Evolutionary conservation across 2,888 invertebrate genomes (phyloP).

Genomic region (Rotaria socialis): DNA sequence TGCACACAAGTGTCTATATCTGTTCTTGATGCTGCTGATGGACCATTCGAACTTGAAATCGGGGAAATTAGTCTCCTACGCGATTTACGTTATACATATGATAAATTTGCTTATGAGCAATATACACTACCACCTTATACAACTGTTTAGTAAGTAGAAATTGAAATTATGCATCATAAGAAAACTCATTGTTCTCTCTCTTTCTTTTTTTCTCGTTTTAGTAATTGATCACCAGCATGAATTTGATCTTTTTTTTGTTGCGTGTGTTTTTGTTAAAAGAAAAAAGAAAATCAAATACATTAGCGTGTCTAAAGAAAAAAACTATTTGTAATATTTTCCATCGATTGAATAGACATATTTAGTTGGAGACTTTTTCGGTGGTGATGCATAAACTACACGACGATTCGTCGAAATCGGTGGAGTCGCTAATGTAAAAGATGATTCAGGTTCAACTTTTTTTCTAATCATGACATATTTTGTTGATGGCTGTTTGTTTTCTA

Average conservation of each 20-base stretch:
- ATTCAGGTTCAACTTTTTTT: neutral
- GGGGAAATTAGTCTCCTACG: slow-evolving; percentile 39
- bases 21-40: slow-evolving; percentile 41
- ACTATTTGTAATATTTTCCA: slow-evolving; percentile 27
- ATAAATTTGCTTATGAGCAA: slow-evolving; percentile 44
- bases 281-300: neutral
- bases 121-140: slow-evolving; percentile 44
- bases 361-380: neutral
- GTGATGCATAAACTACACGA: neutral
- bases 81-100: slow-evolving; percentile 37
- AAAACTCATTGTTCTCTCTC: neutral
- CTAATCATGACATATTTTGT: neutral
- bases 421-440: neutral
- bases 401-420: neutral
- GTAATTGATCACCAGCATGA: neutral
- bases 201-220: neutral
- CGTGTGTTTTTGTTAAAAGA: neutral
- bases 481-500: neutral
- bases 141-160: neutral
- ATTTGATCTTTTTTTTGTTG: neutral
- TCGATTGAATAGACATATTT: neutral
- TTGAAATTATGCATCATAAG: neutral
- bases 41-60: slow-evolving; percentile 45
- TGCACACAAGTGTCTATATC: slow-evolving; percentile 39
- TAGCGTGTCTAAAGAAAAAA: neutral